Conservation (phyloP, 2,113 vertebrate genomes). For the Aspidoscelis tigris region DNA sequence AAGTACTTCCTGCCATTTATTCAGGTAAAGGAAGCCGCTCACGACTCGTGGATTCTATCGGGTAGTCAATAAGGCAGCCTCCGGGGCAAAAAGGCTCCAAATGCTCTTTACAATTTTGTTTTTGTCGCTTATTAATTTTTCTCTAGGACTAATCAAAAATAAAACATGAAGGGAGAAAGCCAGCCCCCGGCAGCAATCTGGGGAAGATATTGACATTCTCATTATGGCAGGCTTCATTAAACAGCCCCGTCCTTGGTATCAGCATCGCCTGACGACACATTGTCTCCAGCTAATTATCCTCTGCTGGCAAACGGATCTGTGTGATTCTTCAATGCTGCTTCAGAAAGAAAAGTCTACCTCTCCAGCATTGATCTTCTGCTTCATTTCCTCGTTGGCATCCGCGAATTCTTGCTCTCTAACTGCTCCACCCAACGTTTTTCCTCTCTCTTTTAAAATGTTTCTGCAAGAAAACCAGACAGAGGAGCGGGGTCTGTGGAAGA, state of each 20-base stretch:
- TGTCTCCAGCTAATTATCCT: conserved; percentile 73
- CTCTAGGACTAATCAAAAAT: conserved; percentile 65
- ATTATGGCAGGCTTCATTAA: conserved; percentile 69
- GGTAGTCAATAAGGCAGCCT: background rate
- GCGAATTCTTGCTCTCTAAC: background rate
- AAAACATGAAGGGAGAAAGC: conserved; percentile 66
- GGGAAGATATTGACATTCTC: conserved; percentile 61
- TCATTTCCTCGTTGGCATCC: conserved; percentile 28
- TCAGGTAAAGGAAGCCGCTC: background rate
- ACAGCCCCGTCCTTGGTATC: conserved; percentile 54
- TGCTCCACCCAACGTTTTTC: too few relatives aligned
- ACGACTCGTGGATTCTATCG: background rate
- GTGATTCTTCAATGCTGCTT: conserved; percentile 52
- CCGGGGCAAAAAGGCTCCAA: background rate
- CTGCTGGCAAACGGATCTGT: conserved; percentile 54
- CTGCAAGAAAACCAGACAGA: background rate
- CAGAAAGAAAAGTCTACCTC: conserved; percentile 23
- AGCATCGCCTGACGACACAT: conserved; percentile 32
- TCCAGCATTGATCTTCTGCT: background rate
- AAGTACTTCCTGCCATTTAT: background rate
- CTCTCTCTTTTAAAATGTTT: background rate
- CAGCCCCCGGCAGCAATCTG: conserved; percentile 54
- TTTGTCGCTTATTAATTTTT: conserved; percentile 41
- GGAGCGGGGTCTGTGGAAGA: background rate
- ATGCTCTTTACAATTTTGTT: conserved; percentile 19